phyloP scores from a whole-genome alignment of 2,113 vertebrate species.

The Chionodraco myersi region DNA sequence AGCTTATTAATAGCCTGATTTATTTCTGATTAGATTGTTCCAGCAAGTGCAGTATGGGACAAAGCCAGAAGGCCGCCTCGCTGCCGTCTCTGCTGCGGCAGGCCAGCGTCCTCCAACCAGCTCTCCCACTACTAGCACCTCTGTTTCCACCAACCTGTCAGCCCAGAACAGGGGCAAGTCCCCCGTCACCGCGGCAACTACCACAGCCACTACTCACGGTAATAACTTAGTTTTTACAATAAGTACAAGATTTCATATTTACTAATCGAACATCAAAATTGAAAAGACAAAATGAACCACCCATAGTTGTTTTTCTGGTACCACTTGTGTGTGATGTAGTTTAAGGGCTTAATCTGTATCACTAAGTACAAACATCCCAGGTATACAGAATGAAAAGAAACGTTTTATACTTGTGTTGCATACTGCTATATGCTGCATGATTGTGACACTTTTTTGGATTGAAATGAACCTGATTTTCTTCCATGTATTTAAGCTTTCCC shows the following conservation, averaged over 20 bases:
- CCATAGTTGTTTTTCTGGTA: neutral
- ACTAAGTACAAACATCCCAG: no score
- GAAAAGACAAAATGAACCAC: neutral
- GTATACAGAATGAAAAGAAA: no score
- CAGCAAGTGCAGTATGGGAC: slow-evolving; percentile 93
- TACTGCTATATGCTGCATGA: no score
- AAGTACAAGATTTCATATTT: neutral
- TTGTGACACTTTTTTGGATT: no score
- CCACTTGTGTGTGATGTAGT: no score
- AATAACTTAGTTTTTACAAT: slow-evolving; percentile 56
- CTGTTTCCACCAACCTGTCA: slow-evolving; percentile 81
- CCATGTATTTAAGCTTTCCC: neutral
- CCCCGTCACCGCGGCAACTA: slow-evolving; percentile 82
- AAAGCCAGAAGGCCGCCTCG: slow-evolving; percentile 91
- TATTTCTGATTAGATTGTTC: slow-evolving; percentile 85
- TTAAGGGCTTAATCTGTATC: no score
- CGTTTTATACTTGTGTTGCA: no score
- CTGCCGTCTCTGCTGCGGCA: slow-evolving; percentile 79
- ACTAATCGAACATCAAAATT: slow-evolving; percentile 4
- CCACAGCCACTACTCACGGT: slow-evolving; percentile 87
- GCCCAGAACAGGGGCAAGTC: slow-evolving; percentile 87
- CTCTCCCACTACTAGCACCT: slow-evolving; percentile 73
- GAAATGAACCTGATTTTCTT: no score
- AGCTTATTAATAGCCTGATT: neutral
- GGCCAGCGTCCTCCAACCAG: slow-evolving; percentile 80